Percentiles rank a stretch among this genome's conserved stretches.
Evolutionary conservation across 1,140 invertebrate genomes (phyloP).

Genomic region (Parapsyche elsis): DNA sequence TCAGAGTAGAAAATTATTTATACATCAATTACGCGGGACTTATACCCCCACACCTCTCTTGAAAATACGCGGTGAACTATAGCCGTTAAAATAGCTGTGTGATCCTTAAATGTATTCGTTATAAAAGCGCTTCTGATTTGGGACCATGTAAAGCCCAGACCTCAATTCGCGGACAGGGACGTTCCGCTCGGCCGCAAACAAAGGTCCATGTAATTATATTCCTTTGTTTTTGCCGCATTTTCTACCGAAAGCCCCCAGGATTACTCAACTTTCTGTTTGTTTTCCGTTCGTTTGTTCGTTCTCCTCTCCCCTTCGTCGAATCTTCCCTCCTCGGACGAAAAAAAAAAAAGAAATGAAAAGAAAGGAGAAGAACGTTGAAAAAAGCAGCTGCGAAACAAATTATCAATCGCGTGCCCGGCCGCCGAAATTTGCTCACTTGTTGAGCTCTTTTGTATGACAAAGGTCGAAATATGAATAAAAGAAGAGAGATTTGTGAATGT

Average conservation of each 20-base stretch:
- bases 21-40: no score
- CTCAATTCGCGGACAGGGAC: background rate
- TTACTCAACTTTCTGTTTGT: constrained; percentile 40
- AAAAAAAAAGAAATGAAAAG: background rate
- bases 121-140: constrained; percentile 4
- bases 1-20: no score
- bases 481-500: constrained; percentile 25
- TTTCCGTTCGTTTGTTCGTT: constrained; percentile 20
- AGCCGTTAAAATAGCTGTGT: no score
- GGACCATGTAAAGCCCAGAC: background rate
- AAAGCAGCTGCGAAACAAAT: constrained; percentile 24
- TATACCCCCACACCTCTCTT: no score
- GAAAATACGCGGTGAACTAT: no score
- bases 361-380: background rate
- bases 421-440: constrained; percentile 29
- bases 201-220: constrained; percentile 39
- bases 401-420: constrained; percentile 33
- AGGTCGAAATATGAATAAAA: constrained; percentile 12
- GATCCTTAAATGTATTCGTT: background rate
- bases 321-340: background rate
- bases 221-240: constrained; percentile 34
- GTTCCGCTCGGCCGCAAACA: constrained; percentile 7
- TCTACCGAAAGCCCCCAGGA: constrained; percentile 31
- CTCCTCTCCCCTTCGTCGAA: background rate
- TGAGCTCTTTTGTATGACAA: constrained; percentile 9